Conservation (phyloP, 2,888 invertebrate genomes). For the Lamellibrachia satsuma region DNA sequence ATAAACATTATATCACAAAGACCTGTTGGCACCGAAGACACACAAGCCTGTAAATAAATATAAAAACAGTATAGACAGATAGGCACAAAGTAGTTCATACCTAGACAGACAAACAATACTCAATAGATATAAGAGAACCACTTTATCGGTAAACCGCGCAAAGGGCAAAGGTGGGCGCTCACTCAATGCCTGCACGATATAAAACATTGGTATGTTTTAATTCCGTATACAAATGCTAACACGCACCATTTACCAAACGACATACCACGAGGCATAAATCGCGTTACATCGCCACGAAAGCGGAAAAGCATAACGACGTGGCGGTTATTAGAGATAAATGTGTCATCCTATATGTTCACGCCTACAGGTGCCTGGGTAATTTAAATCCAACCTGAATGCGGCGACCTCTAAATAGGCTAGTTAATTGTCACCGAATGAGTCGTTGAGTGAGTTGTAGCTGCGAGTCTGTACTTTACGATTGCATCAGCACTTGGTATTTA, state of each 20-base stretch:
- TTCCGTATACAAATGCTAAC: not conserved
- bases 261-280: not conserved
- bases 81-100: not conserved
- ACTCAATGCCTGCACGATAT: not conserved
- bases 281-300: not conserved
- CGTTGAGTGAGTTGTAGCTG: not conserved
- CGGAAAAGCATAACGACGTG: not conserved
- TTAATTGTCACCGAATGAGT: not conserved
- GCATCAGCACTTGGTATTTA: too few species aligned
- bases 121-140: not conserved
- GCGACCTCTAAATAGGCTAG: not conserved
- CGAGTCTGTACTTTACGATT: too few species aligned
- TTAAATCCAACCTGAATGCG: not conserved
- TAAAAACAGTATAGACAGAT: not conserved
- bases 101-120: not conserved
- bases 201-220: not conserved
- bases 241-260: not conserved
- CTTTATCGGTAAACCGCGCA: not conserved
- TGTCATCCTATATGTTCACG: not conserved
- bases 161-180: not conserved
- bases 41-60: not conserved
- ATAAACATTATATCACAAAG: slow-evolving; percentile 5
- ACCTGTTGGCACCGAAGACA: not conserved
- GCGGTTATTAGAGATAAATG: not conserved
- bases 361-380: not conserved